Evolutionary conservation across 1,140 invertebrate genomes (phyloP).

Genomic region (Maconellicoccus hirsutus): DNA sequence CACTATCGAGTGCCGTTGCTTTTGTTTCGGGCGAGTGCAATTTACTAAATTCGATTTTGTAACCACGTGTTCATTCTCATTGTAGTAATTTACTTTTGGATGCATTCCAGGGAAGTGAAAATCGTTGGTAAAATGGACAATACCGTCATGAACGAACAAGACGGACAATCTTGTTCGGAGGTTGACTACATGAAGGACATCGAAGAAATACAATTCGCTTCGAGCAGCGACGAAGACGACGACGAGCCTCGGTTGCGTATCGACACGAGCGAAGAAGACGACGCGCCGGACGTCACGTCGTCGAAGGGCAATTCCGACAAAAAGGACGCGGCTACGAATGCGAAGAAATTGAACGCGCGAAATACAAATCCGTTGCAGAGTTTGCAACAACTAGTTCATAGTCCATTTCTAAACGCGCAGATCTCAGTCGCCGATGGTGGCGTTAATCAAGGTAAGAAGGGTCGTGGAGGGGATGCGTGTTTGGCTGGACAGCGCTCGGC

Average conservation of each 20-base stretch:
- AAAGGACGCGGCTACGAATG: not conserved
- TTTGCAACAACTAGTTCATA: conserved; percentile 1
- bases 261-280: not conserved
- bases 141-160: not conserved
- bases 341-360: not conserved
- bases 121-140: too few relatives aligned
- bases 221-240: not conserved
- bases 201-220: not conserved
- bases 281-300: not conserved
- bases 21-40: too few relatives aligned
- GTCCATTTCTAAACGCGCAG: conserved; percentile 8
- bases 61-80: too few relatives aligned
- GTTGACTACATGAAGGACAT: not conserved
- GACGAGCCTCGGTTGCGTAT: not conserved
- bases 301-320: not conserved
- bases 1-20: too few relatives aligned
- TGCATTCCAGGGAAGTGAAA: too few relatives aligned
- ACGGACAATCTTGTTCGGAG: not conserved
- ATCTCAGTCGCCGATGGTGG: not conserved
- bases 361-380: not conserved
- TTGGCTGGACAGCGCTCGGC: too few relatives aligned
- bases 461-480: too few relatives aligned
- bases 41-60: too few relatives aligned
- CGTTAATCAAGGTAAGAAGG: not conserved
- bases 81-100: too few relatives aligned